Evolutionary conservation across 2,797 vertebrate genomes (phyloP).

Genomic region (Tadarida brasiliensis): DNA sequence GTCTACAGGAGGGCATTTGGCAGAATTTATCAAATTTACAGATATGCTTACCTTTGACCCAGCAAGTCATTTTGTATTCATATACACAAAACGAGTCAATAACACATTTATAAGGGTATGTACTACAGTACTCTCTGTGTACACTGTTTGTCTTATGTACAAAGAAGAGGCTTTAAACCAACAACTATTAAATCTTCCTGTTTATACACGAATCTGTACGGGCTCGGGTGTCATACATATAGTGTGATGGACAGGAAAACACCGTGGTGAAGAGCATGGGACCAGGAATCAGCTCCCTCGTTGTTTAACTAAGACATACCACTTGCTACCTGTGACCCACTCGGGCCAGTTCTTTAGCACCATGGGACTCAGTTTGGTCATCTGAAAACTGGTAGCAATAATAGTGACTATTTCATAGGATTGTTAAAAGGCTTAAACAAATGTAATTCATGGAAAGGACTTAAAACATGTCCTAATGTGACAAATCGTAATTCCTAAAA

Average conservation of each 20-base stretch:
- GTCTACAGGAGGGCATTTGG: not conserved
- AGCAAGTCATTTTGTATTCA: not conserved
- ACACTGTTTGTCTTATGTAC: not conserved
- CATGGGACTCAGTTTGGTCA: not conserved
- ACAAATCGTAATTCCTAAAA: not conserved
- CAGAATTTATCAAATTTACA: slow-evolving; percentile 48
- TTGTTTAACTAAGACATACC: not conserved
- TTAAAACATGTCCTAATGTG: not conserved
- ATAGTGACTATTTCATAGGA: not conserved
- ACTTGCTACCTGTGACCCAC: not conserved
- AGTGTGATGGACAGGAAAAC: not conserved
- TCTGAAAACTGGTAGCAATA: not conserved
- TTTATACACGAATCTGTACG: not conserved
- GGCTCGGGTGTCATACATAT: not conserved
- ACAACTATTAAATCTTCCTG: not conserved
- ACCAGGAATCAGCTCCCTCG: not conserved
- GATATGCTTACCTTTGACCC: slow-evolving; percentile 17
- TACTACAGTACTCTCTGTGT: not conserved
- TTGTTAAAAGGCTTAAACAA: not conserved
- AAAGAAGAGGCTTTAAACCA: slow-evolving; percentile 21
- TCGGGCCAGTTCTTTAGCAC: not conserved
- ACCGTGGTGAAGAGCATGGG: not conserved
- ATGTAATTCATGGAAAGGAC: not conserved
- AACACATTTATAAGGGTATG: not conserved
- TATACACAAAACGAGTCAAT: not conserved